phyloP scores from a whole-genome alignment of 2,113 vertebrate genomes.

The Hemichromis elongatus region DNA sequence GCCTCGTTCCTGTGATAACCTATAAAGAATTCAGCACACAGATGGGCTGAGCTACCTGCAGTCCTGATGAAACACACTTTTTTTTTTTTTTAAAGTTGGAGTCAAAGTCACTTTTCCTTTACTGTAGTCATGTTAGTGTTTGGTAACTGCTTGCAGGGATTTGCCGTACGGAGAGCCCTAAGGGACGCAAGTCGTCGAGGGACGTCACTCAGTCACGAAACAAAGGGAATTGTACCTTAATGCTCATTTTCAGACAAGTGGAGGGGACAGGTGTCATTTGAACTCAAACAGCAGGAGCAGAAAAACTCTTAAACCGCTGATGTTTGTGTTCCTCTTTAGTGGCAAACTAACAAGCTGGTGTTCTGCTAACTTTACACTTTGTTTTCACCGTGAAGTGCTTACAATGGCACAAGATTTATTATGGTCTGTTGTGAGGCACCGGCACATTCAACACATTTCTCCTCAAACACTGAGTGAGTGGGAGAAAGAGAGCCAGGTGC shows the following conservation, averaged over 20 bases:
- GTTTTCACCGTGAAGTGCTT: background rate
- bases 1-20: slow-evolving; percentile 30
- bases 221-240: background rate
- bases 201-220: background rate
- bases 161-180: background rate
- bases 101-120: slow-evolving; percentile 1
- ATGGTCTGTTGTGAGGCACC: background rate
- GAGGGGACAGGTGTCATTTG: background rate
- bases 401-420: slow-evolving; percentile 9
- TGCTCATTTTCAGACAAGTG: background rate
- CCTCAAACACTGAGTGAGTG: background rate
- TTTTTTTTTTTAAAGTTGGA: background rate
- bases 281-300: background rate
- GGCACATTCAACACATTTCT: background rate
- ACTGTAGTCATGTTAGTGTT: background rate
- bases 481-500: background rate
- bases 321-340: background rate
- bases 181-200: background rate
- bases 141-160: background rate
- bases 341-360: background rate
- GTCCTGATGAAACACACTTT: slow-evolving; percentile 1
- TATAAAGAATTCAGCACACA: slow-evolving; percentile 35
- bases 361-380: background rate
- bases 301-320: background rate
- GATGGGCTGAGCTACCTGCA: slow-evolving; percentile 20